Conservation (phyloP, 2,113 vertebrate species). For the Tychaedon coryphoeus region DNA sequence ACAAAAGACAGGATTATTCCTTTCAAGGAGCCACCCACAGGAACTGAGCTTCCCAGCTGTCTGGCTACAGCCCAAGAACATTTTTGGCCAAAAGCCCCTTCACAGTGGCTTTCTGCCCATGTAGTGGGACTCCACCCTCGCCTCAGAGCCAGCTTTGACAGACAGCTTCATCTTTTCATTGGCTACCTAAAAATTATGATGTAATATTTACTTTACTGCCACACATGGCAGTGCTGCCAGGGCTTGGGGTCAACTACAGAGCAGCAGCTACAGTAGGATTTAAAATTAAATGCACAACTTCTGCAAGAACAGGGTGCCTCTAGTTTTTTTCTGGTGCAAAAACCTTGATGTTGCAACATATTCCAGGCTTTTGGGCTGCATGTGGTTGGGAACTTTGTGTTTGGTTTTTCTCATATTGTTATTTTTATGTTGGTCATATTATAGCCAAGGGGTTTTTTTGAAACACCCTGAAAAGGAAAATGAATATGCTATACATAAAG, state of each 20-base stretch:
- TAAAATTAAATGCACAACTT: background rate
- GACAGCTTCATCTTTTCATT: background rate
- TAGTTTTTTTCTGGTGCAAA: background rate
- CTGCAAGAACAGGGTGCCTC: background rate
- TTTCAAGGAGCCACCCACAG: background rate
- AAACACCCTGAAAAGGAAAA: background rate
- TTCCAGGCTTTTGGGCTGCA: background rate
- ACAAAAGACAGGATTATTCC: background rate
- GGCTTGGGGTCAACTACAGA: background rate
- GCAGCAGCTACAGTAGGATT: background rate
- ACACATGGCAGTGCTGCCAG: background rate
- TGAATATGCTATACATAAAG: background rate
- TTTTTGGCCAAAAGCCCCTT: background rate
- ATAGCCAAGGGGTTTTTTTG: rapidly evolving
- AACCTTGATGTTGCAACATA: background rate
- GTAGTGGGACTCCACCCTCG: background rate
- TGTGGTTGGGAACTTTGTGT: background rate
- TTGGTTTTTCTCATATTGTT: background rate
- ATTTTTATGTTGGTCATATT: background rate
- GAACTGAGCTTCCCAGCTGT: background rate
- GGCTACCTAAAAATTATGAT: background rate
- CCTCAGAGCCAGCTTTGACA: background rate
- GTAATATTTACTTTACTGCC: background rate
- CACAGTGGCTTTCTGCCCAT: background rate
- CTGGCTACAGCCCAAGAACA: background rate